Evolutionary conservation across 2,797 vertebrate genomes (phyloP).

Genomic region (Muscicapa striata): DNA sequence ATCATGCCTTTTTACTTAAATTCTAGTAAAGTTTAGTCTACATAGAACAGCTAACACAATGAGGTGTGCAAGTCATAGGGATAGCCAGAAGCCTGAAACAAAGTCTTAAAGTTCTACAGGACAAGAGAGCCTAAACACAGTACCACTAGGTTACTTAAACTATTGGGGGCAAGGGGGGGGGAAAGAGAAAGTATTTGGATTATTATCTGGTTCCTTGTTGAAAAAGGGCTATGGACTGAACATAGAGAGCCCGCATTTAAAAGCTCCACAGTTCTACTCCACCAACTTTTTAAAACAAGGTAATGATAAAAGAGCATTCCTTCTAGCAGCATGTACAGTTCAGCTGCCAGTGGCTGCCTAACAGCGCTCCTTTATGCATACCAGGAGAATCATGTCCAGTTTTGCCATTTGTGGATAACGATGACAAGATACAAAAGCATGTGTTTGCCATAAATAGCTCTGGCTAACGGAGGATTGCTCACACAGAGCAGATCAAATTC

Average conservation of each 20-base stretch:
- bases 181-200: neutral
- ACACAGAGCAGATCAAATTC: conserved; percentile 88
- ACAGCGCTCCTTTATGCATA: conserved; percentile 75
- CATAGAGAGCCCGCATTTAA: neutral
- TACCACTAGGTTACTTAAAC: conserved; percentile 1
- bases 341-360: conserved; percentile 68
- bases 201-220: neutral
- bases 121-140: conserved; percentile 48
- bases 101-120: conserved; percentile 66
- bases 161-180: neutral
- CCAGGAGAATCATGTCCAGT: conserved; percentile 84
- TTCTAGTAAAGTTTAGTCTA: conserved; percentile 66
- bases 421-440: conserved; percentile 93
- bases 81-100: conserved; percentile 76
- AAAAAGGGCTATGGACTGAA: conserved; percentile 12
- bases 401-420: conserved; percentile 91
- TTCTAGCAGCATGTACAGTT: conserved; percentile 56
- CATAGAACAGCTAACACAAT: conserved; percentile 70
- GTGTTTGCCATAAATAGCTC: conserved; percentile 93
- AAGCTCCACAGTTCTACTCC: neutral
- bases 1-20: conserved; percentile 65
- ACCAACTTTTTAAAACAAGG: conserved; percentile 44
- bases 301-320: conserved; percentile 68
- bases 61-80: conserved; percentile 64
- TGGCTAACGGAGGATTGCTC: conserved; percentile 84